phyloP scores from a whole-genome alignment of 2,888 invertebrate genomes.

The Oscheius sp. region DNA sequence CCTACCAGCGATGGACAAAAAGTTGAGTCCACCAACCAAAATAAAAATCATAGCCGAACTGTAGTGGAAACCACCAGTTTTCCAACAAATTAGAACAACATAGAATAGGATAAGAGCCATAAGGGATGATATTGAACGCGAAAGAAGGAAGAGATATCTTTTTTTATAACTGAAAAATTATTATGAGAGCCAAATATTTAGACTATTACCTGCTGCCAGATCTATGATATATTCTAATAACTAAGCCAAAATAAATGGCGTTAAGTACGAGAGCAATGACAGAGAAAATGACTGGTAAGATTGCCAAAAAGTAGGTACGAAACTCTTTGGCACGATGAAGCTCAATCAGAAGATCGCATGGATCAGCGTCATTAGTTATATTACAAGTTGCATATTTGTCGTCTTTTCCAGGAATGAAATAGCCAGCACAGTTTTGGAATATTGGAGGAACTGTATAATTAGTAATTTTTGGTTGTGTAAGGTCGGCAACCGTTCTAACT shows the following conservation, averaged over 20 bases:
- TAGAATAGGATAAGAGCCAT: slow-evolving; percentile 61
- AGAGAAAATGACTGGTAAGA: slow-evolving; percentile 64
- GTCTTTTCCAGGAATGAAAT: slow-evolving; percentile 31
- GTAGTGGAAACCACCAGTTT: slow-evolving; percentile 60
- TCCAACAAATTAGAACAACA: slow-evolving; percentile 63
- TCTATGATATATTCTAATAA: slow-evolving; percentile 29
- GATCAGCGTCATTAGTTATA: slow-evolving; percentile 34
- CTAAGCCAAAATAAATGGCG: slow-evolving; percentile 50
- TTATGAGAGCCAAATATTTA: background rate
- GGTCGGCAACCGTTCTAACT: background rate
- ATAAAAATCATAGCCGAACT: slow-evolving; percentile 63
- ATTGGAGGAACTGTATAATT: background rate
- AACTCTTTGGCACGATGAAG: slow-evolving; percentile 66
- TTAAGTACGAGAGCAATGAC: slow-evolving; percentile 59
- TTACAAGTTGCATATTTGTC: slow-evolving; percentile 44
- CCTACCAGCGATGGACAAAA: slow-evolving; percentile 58
- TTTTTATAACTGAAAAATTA: slow-evolving; percentile 58
- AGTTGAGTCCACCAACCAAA: slow-evolving; percentile 56
- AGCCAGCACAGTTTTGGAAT: slow-evolving; percentile 4
- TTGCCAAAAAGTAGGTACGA: slow-evolving; percentile 63
- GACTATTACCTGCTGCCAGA: slow-evolving; percentile 37
- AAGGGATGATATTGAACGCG: slow-evolving; percentile 57
- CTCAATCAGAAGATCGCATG: slow-evolving; percentile 45
- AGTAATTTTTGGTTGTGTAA: background rate
- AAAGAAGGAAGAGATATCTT: slow-evolving; percentile 59